Conservation (phyloP, 2,797 vertebrate species). For the Fundulus diaphanus region DNA sequence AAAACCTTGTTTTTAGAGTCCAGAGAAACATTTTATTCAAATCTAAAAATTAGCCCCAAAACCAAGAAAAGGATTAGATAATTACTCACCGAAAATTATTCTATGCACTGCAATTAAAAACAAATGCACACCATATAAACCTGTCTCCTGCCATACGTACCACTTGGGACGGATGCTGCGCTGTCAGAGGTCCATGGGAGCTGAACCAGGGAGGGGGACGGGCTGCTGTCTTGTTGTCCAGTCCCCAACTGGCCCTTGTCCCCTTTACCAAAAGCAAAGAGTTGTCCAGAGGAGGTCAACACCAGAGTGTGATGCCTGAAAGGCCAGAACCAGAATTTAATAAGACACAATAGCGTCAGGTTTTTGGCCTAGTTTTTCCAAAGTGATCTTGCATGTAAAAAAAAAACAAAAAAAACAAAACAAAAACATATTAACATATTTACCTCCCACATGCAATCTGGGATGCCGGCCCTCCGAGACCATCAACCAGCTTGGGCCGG, state of each 20-base stretch:
- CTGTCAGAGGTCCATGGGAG: conserved; percentile 48
- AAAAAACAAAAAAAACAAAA: not conserved
- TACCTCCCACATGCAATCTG: conserved; percentile 89
- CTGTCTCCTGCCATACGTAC: conserved; percentile 31
- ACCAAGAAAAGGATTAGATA: not conserved
- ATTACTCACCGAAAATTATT: not conserved
- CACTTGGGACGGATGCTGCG: conserved; percentile 21
- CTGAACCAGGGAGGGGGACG: conserved; percentile 78
- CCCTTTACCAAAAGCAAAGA: conserved; percentile 86
- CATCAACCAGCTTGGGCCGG: conserved; percentile 77
- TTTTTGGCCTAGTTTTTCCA: not conserved
- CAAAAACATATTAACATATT: not conserved
- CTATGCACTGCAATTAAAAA: not conserved
- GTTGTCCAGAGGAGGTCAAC: conserved; percentile 77
- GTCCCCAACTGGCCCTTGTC: conserved; percentile 77
- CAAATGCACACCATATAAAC: not conserved
- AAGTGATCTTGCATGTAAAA: not conserved
- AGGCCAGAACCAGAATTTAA: conserved; percentile 19
- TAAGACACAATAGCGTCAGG: not conserved
- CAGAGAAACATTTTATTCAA: not conserved
- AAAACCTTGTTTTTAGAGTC: not conserved
- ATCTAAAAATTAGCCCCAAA: not conserved
- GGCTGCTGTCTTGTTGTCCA: conserved; percentile 49
- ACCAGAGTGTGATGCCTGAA: conserved; percentile 85
- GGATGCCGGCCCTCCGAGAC: conserved; percentile 76